phyloP scores from a whole-genome alignment of 2,888 invertebrate genomes.

The Carterocephalus palaemon region DNA sequence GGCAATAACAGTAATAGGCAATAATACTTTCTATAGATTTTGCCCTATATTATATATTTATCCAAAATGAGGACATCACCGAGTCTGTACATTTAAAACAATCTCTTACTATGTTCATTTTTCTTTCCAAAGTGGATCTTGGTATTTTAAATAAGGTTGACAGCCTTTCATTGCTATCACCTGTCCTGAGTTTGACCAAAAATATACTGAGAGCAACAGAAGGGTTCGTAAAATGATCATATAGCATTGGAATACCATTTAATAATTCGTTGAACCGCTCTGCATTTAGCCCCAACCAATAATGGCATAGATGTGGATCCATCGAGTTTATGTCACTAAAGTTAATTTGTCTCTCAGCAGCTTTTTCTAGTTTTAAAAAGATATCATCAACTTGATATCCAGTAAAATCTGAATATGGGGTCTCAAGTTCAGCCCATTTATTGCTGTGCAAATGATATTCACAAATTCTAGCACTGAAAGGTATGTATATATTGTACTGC shows the following conservation, averaged over 20 bases:
- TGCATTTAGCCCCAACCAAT: conserved; percentile 17
- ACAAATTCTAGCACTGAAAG: conserved; percentile 2
- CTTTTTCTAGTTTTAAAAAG: background rate
- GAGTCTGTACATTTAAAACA: conserved; percentile 6
- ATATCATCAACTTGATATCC: background rate
- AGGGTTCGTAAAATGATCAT: conserved; percentile 24
- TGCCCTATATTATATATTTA: no score
- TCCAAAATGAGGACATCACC: background rate
- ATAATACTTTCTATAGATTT: no score
- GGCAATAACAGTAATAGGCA: no score
- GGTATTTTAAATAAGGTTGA: conserved; percentile 10
- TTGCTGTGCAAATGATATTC: background rate
- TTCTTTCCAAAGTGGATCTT: conserved; percentile 11
- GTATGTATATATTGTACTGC: background rate
- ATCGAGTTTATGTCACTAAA: background rate
- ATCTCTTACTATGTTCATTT: conserved; percentile 10
- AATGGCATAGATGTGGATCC: background rate
- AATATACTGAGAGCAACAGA: conserved; percentile 27
- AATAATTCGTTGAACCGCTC: conserved; percentile 14
- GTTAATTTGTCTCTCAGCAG: background rate
- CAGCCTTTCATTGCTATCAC: conserved; percentile 24
- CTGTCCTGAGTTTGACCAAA: conserved; percentile 23
- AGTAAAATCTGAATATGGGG: background rate
- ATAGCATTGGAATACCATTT: conserved; percentile 24
- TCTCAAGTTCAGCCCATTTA: background rate